A percentile compares a stretch with the other conserved stretches of the same genome.
Conservation (phyloP, 2,113 vertebrate species). For the Rhizomys pruinosus region DNA sequence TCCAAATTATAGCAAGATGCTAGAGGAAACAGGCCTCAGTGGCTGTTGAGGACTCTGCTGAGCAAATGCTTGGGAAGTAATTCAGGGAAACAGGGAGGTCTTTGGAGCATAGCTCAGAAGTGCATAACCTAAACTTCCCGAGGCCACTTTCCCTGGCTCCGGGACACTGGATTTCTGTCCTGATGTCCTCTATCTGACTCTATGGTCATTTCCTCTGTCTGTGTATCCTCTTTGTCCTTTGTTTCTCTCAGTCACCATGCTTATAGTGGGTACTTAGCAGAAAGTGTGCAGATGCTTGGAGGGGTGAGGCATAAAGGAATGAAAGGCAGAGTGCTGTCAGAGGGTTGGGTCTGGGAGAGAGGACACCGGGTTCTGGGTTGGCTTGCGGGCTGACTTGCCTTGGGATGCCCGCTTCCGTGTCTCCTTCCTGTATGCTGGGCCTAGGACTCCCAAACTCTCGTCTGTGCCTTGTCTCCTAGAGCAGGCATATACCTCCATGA, state of each 20-base stretch:
- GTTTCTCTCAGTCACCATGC: not conserved
- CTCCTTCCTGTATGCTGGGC: not conserved
- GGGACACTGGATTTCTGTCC: not conserved
- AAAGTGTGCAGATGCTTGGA: not conserved
- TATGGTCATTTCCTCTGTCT: not conserved
- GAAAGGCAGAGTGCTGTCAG: not conserved
- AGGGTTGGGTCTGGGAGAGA: not conserved
- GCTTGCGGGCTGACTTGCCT: not conserved
- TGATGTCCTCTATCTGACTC: not conserved
- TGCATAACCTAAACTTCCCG: accelerated
- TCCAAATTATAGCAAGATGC: not conserved
- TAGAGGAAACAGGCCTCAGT: not conserved
- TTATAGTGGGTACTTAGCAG: not conserved
- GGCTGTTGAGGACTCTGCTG: not conserved
- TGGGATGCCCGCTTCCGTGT: not conserved
- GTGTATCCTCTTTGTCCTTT: not conserved
- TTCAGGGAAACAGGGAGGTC: not conserved
- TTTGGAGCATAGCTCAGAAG: not conserved
- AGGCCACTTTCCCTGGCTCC: not conserved
- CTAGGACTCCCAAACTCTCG: not conserved
- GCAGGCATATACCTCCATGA: not conserved
- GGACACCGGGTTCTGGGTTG: not conserved
- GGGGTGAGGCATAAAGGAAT: not conserved
- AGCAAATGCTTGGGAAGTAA: not conserved
- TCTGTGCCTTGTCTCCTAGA: not conserved